These are phyloP conservation scores for Anthoscopus minutus DNA, from an alignment of 2,113 vertebrate species.

Conservation along the genomic window DNA sequence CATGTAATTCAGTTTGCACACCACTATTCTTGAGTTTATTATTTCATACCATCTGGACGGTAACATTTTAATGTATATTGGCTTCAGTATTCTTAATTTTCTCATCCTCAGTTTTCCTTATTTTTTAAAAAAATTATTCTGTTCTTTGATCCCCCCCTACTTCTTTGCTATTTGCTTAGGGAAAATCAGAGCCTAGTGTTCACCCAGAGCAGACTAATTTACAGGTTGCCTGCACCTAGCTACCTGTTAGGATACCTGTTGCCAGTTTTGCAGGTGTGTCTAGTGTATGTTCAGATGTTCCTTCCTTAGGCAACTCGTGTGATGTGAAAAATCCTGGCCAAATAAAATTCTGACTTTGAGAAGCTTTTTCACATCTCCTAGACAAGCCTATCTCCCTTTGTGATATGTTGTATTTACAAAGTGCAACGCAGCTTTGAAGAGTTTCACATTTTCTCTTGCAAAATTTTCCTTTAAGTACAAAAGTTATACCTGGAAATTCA, in stretches of 20 bases:
- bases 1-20: neutral
- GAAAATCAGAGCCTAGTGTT: neutral
- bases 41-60: neutral
- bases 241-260: neutral
- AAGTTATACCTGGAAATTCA: slow-evolving; percentile 11
- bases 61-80: neutral
- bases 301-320: neutral
- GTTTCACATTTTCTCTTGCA: slow-evolving; percentile 1
- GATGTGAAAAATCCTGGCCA: neutral
- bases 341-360: neutral
- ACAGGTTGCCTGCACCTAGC: neutral
- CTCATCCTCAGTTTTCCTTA: neutral
- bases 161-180: neutral
- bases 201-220: neutral
- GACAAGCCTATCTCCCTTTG: neutral
- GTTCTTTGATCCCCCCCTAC: neutral
- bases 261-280: neutral
- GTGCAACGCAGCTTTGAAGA: neutral
- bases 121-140: neutral
- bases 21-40: neutral
- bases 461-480: neutral
- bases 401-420: neutral
- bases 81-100: neutral
- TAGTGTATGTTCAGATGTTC: neutral
- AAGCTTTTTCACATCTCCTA: neutral